Evolutionary conservation across 2,888 invertebrate species (phyloP).

Genomic region (Chrysotoxum bicinctum): DNA sequence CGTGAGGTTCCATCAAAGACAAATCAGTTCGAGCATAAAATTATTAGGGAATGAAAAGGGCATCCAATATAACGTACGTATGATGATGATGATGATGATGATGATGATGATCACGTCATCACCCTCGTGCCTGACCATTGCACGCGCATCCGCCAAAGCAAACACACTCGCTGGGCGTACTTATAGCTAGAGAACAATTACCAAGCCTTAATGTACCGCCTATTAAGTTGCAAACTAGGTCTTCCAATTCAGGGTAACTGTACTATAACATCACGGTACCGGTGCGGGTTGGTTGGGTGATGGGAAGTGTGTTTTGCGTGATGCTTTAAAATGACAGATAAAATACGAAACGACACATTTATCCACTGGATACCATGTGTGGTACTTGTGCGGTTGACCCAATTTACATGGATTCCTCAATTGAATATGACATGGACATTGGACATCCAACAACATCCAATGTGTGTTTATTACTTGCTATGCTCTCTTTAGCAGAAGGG

Average conservation of each 20-base stretch:
- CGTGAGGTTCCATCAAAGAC: not conserved
- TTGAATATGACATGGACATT: conserved; percentile 42
- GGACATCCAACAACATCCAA: not conserved
- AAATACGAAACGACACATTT: conserved; percentile 42
- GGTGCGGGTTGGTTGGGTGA: not conserved
- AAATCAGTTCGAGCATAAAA: conserved; percentile 30
- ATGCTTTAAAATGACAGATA: conserved; percentile 49
- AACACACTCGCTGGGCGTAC: not conserved
- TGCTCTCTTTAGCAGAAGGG: conserved; percentile 18
- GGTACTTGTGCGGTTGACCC: conserved; percentile 54
- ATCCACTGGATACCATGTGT: conserved; percentile 9
- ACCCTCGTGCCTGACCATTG: conserved; percentile 13
- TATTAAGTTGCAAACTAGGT: conserved; percentile 17
- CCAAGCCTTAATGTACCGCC: conserved; percentile 8
- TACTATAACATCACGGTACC: not conserved
- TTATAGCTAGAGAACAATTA: conserved; percentile 7
- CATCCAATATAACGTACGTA: not conserved
- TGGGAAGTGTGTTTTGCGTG: conserved; percentile 28
- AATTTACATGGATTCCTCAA: conserved; percentile 48
- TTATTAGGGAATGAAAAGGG: conserved; percentile 31
- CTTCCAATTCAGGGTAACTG: not conserved
- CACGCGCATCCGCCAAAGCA: not conserved
- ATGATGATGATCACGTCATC: conserved; percentile 17
- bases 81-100: conserved; percentile 11
- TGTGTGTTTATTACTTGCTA: conserved; percentile 10